Evolutionary conservation across 1,140 invertebrate genomes (phyloP).

Genomic region (Drosophila teissieri): DNA sequence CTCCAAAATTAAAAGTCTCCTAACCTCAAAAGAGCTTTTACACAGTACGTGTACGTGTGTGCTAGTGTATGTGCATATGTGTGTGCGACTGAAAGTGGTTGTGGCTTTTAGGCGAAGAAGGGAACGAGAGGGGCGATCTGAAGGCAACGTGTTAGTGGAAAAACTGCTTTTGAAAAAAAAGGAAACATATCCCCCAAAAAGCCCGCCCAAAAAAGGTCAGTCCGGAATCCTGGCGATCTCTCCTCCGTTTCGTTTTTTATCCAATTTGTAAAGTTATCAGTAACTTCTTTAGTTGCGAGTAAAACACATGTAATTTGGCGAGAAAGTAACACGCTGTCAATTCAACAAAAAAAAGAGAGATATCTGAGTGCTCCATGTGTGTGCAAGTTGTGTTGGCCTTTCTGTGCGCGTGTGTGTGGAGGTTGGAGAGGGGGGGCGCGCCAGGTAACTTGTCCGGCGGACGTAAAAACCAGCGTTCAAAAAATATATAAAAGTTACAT

Average conservation of each 20-base stretch:
- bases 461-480: conserved; percentile 72
- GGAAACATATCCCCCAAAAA: conserved; percentile 37
- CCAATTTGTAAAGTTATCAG: conserved; percentile 12
- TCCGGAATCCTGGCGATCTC: background rate
- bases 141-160: conserved; percentile 65
- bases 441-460: conserved; percentile 69
- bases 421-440: conserved; percentile 27
- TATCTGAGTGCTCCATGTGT: conserved; percentile 36
- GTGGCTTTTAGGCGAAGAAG: conserved; percentile 50
- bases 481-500: conserved; percentile 59
- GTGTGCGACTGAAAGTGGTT: conserved; percentile 76
- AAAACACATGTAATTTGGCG: conserved; percentile 82
- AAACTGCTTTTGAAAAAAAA: conserved; percentile 66
- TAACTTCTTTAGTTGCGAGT: conserved; percentile 26
- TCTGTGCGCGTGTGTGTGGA: conserved; percentile 35
- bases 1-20: conserved; percentile 59
- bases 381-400: conserved; percentile 20
- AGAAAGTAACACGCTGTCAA: conserved; percentile 83
- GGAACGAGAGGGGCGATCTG: conserved; percentile 18
- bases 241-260: background rate
- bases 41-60: conserved; percentile 52
- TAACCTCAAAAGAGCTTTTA: conserved; percentile 82
- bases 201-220: conserved; percentile 54
- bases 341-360: conserved; percentile 56
- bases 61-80: conserved; percentile 19